Conservation (phyloP, 2,113 vertebrate genomes). For the Bubo scandiacus region DNA sequence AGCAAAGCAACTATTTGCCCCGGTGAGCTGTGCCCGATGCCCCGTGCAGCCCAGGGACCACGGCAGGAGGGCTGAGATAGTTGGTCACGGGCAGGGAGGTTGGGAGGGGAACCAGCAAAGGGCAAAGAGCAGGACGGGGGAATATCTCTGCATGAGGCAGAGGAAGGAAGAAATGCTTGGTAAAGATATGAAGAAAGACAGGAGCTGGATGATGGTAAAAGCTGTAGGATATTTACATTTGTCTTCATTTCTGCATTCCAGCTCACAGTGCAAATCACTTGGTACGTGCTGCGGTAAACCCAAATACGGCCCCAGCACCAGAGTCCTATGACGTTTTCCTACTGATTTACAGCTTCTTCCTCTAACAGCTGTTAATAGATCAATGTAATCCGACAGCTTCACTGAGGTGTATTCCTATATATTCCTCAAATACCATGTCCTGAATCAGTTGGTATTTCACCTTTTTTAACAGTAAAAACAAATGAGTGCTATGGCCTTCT, state of each 20-base stretch:
- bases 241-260: not conserved
- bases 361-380: not conserved
- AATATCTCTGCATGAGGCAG: accelerated
- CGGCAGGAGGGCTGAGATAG: not conserved
- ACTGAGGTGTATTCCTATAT: not conserved
- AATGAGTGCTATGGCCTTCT: not conserved
- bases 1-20: not conserved
- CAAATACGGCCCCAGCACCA: not conserved
- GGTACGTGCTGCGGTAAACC: not conserved
- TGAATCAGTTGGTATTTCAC: not conserved
- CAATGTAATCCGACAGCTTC: not conserved
- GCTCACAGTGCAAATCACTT: not conserved
- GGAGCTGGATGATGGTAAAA: not conserved
- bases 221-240: not conserved
- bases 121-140: not conserved
- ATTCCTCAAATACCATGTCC: not conserved
- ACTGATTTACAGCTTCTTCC: not conserved
- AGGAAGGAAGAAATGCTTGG: not conserved
- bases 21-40: not conserved
- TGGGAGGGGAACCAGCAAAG: not conserved
- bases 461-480: not conserved
- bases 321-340: not conserved
- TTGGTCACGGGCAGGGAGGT: not conserved
- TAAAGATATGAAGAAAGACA: not conserved
- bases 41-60: accelerated